Base-by-base conservation (phyloP, 2,113 vertebrate genomes). In the Stigmatopora argus region DNA sequence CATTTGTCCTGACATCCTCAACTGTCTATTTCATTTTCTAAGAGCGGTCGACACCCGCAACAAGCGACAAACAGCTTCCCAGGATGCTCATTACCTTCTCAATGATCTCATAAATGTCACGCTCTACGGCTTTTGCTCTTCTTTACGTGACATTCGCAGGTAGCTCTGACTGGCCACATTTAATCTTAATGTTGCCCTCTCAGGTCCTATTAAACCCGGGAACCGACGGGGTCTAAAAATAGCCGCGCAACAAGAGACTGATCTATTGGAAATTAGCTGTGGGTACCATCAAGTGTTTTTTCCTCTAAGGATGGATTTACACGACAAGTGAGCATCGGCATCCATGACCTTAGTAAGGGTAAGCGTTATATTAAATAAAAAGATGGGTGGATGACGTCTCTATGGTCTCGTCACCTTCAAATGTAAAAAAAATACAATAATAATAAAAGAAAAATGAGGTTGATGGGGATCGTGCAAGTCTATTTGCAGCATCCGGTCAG, bases 141-240 rank as follows among this genome's bases (percentile, higher is more conserved):
- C 80, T 88, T 88, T 84, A 88, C 82, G 83, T 81, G 86, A 78
- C 83, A 75, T 74, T 70, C 72, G 78, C 75, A 67, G 81, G 57
- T 72, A 67, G 53, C 77, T 75, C 70, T 52, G 77, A 78, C 80
- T 77, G 73, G 78, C 68, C 84, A 72, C 73, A 80, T 85, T 86
- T 84, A 81, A 86, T 86, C 79, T 85, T 70, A 74, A 78, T 64
- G 70, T 73, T 77, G 81, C 78, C 70, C 84, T 77, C 80, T 45
- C 18, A 77, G 77, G 78, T 69, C 78, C 66, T 83, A 83, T 81
- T 85, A 85, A 81, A 78, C 77, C 69, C 74, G 75, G 26, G 58
- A 77, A 69, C 69, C 71, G 77, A 77, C 76, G 62, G 58, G 57
- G 69, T 64, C 67, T 78, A 73, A 77, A 72, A 80, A 77, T 70